Base-by-base conservation (phyloP, 1,140 invertebrate genomes). In the Pseudomyrmex cubaensis region DNA sequence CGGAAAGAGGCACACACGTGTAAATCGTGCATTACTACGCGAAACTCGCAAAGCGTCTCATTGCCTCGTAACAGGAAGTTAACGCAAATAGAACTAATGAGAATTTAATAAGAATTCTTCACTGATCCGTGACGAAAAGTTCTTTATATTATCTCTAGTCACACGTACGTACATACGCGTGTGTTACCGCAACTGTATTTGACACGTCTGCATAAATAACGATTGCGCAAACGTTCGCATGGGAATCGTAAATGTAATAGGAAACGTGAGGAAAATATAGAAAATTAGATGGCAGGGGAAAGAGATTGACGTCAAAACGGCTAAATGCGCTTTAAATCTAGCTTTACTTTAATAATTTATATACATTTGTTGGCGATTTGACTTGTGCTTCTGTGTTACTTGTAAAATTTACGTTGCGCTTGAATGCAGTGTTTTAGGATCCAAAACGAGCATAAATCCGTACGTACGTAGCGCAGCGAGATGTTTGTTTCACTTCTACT, bases 291-390 rank as follows among this genome's bases (percentile, higher is more conserved):
- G 66, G 66, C 12, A 25, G 5, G 0, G 0, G 5, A 0, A 35
- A 35, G 35, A 35, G 1, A 48, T 66, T 76, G 74, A 76, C n/a
- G n/a, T 50, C n/a, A 12, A 59, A 72, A 80, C 66, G 54, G 22
- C 22, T 80, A 80, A 80, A 80, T 61, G 54, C 54, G 56, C 54
- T 80, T 80, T 70, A 80, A 80, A 80, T 80, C 22, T 80, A 61
- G 76, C 66, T 80, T 80, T 59, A 72, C 76, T 72, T 80, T 80
- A 70, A 80, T 80, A 80, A 80, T 80, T 54, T 72, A 78, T 61
- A 66, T 80, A 80, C 54, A 72, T 72, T 80, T 66, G 64, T 80
- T 46, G 44, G n/a, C 54, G 66, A 80, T 72, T 80, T 80, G 44
- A 9, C 44, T 12, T 50, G 62, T 66, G 61, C 74, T 77, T 54